Evolutionary conservation across 2,113 vertebrate genomes (phyloP).

Genomic region (Orycteropus afer): DNA sequence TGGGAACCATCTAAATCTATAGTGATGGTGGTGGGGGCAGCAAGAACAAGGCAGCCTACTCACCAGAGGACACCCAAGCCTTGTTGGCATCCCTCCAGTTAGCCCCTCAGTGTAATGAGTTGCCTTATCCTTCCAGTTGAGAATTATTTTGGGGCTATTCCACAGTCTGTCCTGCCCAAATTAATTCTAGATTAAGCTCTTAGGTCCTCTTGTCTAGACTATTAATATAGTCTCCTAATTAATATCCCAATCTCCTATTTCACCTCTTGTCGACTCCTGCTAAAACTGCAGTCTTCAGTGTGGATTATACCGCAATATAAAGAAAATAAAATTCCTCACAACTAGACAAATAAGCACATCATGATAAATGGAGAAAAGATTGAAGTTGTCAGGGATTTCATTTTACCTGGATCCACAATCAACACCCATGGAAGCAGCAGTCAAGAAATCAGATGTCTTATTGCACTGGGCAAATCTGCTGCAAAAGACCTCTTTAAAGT

Average conservation of each 20-base stretch:
- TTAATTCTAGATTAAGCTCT: neutral
- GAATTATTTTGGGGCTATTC: neutral
- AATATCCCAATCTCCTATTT: neutral
- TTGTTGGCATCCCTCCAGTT: neutral
- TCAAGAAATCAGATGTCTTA: no score
- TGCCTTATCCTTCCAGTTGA: neutral
- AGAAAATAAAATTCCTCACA: no score
- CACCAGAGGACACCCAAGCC: neutral
- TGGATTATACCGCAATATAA: no score
- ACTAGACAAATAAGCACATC: no score
- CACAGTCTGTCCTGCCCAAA: neutral
- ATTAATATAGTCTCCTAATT: neutral
- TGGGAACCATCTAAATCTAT: rapidly evolving
- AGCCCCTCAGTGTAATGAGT: neutral
- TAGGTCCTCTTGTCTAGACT: neutral
- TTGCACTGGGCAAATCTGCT: no score
- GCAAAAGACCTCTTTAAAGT: no score
- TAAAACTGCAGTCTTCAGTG: no score
- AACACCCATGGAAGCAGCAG: no score
- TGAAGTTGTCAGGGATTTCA: no score
- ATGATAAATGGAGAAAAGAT: no score
- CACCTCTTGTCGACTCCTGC: neutral
- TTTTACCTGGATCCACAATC: no score
- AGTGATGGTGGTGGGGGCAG: rapidly evolving
- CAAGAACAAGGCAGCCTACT: neutral